A percentile compares a stretch with the other conserved stretches of the same genome.
Conservation (phyloP, 2,888 invertebrate genomes). For the Ligdia adustata region DNA sequence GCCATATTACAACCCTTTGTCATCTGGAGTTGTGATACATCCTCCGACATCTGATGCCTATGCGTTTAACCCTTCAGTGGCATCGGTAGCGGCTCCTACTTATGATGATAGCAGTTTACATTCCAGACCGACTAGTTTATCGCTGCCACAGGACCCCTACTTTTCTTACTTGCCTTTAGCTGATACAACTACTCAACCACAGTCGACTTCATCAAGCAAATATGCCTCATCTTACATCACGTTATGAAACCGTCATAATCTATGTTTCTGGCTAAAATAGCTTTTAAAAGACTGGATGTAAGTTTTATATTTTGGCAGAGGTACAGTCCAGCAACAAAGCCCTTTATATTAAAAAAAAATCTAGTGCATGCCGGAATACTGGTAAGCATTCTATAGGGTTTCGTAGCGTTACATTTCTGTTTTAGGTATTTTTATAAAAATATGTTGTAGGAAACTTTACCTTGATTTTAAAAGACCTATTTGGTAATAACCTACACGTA, state of each 20-base stretch:
- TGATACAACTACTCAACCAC: slow-evolving; percentile 56
- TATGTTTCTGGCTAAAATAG: no score
- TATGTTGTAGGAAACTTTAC: no score
- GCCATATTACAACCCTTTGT: slow-evolving; percentile 63
- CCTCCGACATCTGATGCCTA: slow-evolving; percentile 61
- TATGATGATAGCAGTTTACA: slow-evolving; percentile 66
- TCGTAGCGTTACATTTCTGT: no score
- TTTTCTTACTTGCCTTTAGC: slow-evolving; percentile 62
- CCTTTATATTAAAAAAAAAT: no score
- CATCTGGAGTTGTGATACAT: slow-evolving; percentile 61
- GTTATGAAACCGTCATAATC: slow-evolving; percentile 56
- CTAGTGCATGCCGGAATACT: no score
- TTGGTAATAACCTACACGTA: no score
- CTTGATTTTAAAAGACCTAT: no score
- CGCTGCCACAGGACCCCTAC: slow-evolving; percentile 66
- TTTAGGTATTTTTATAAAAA: no score
- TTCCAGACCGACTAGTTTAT: slow-evolving; percentile 51
- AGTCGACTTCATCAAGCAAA: slow-evolving; percentile 56
- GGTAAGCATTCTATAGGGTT: no score
- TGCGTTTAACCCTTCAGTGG: slow-evolving; percentile 54
- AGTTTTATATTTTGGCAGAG: no score
- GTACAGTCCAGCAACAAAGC: no score
- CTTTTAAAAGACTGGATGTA: no score
- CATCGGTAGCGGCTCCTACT: slow-evolving; percentile 56
- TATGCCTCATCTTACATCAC: slow-evolving; percentile 70